Percentiles rank a stretch among this genome's conserved stretches.
Conservation (phyloP, 2,113 vertebrate genomes). For the Lutjanus erythropterus region DNA sequence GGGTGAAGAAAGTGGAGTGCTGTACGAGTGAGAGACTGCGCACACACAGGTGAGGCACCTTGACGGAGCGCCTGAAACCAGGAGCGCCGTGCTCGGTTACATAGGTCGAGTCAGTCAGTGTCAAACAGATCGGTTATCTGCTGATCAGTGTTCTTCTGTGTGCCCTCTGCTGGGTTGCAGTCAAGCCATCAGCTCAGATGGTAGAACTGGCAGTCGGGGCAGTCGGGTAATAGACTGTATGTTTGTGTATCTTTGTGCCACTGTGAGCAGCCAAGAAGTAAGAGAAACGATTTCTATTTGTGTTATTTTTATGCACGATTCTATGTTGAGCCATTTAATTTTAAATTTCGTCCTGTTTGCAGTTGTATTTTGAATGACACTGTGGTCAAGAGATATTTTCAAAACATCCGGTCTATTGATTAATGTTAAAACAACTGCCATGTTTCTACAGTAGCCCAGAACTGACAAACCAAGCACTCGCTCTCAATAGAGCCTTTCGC, state of each 20-base stretch:
- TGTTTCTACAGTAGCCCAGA: no score
- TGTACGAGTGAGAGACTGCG: background rate
- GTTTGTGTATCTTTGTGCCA: slow-evolving; percentile 6
- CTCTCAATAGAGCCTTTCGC: no score
- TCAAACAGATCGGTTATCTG: slow-evolving; percentile 68
- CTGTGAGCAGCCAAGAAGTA: background rate
- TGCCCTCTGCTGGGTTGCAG: slow-evolving; percentile 1
- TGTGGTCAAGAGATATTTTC: no score
- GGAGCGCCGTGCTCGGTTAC: slow-evolving; percentile 44
- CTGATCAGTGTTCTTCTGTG: slow-evolving; percentile 57
- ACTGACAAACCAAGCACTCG: no score
- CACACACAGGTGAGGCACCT: slow-evolving; percentile 26
- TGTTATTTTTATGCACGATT: no score
- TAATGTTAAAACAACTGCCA: no score
- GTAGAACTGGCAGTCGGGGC: background rate
- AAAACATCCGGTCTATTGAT: no score
- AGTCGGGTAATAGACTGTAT: background rate
- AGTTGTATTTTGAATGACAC: no score
- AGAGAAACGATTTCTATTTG: background rate
- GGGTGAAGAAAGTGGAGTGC: background rate
- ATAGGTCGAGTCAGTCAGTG: slow-evolving; percentile 12
- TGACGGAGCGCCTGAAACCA: slow-evolving; percentile 30
- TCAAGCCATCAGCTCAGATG: slow-evolving; percentile 4
- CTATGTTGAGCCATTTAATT: no score
- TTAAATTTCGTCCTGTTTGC: no score